Base-by-base conservation (phyloP, 2,888 invertebrate species). In the Drosophila kambysellisi region DNA sequence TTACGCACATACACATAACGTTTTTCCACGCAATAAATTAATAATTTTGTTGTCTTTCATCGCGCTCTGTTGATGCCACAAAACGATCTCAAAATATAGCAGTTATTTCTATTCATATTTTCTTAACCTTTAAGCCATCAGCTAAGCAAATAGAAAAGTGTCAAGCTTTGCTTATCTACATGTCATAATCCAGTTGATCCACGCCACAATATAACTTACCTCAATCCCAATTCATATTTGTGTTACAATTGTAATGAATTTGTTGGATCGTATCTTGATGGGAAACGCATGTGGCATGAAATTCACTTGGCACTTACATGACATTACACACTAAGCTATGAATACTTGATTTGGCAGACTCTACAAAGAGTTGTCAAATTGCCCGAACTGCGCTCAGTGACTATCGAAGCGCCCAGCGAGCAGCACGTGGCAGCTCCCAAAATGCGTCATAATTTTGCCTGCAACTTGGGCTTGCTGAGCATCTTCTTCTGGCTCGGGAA, bases 1-100 rank as follows among this genome's bases (percentile, higher is more conserved):
- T 77, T 61, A 51, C 72, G n/a, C 70, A 8, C 29, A 30, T 48
- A 48, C 43, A 58, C 15, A 39, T 56, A 76, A 54, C 81, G 83
- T 77, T 79, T 83, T 86, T 77, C 83, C 76, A 67, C 62, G 64
- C 50, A 61, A 76, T 76, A 84, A 84, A 87, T 74, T 71, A 77
- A 65, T 59, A 54, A 73, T 57, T 72, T 69, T 57, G 20, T 15
- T 33, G 25, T 30, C 64, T 32, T 51, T 57, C 50, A 71, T 37
- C 20, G 43, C 70, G 83, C 75, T 73, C 76, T 48, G 76, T 66
- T 78, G 68, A 53, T n/a, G 53, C 32, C 48, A 32, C 60, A 68
- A 70, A 74, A n/a, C 41, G 50, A 43, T 32, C 32, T 53, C 43
- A 46, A 5, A 41, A 57, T 33, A 48, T 46, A 15, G 33, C 39